Evolutionary conservation across 92 coral and sea anemone species (phyloP), one percentile per base, ranked within the genome.

Genomic region (Parazoanthus darwini): DNA sequence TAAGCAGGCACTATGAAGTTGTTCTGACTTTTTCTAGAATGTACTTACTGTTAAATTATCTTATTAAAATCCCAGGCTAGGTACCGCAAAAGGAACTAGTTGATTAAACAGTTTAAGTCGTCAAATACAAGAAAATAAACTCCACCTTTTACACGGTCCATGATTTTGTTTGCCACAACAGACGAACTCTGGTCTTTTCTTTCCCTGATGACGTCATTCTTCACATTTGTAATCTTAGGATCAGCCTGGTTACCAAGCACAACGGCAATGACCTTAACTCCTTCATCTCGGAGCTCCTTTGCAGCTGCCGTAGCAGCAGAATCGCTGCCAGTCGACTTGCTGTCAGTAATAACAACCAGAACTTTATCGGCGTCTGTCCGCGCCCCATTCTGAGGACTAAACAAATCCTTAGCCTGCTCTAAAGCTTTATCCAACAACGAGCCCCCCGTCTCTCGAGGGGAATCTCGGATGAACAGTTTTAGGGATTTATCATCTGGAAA

Each of bases 301-400:
- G 92, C 85, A 46, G 91, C 90, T 44, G 86, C 88, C 0, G 78
- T 89, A 22, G 90, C 66, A 58, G 85, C 88, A 6, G 51, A 79
- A 22, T 82, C 33, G 77, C 88, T 89, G 65, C 91, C 87, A 25
- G 83, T 87, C 66, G 96, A 90, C 91, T 85, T 91, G 81, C 93
- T 96, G 70, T 96, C 98, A 56, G 94, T 93, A 25, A 92, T 91
- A 23, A 96, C 86, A 18, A 96, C 94, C 85, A 96, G 78, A 33
- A 87, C 90, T 82, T 91, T 92, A 23, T 90, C 91, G 35, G 93
- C 93, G 1, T 65, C 88, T 29, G 88, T 59, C n/a, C 97, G 88
- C 10, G 91, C 90, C 65, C 92, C 91, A 33, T 84, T 85, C 25
- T 7, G 9, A 13, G 79, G 63, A 23, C 78, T 80, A 77, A 94